phyloP scores from a whole-genome alignment of 2,113 vertebrate genomes.

The Megalops atlanticus region DNA sequence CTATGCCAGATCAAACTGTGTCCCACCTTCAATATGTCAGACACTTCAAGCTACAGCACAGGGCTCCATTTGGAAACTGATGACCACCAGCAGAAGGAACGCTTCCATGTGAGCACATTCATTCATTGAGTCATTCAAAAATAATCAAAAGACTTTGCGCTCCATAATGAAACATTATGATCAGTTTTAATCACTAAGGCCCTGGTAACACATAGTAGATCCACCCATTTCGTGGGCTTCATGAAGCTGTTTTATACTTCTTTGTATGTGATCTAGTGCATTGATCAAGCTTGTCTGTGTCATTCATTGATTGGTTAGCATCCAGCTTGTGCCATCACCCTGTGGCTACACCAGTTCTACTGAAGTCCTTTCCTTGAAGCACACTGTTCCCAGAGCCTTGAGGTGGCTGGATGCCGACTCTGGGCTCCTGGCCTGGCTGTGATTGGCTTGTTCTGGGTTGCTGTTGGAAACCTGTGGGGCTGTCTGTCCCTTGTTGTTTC shows the following conservation, averaged over 20 bases:
- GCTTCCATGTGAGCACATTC: too few relatives aligned
- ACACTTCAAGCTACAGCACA: too few relatives aligned
- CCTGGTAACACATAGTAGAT: neutral
- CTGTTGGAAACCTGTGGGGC: slow-evolving; percentile 13
- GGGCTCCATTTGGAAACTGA: too few relatives aligned
- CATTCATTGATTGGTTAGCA: neutral
- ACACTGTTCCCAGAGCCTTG: too few relatives aligned
- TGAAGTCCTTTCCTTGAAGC: neutral
- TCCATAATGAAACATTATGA: too few relatives aligned
- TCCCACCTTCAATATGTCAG: too few relatives aligned
- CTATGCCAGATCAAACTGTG: too few relatives aligned
- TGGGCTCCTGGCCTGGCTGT: slow-evolving; percentile 15
- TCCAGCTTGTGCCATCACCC: neutral
- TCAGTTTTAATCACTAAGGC: too few relatives aligned
- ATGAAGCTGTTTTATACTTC: neutral
- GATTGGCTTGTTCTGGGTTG: slow-evolving; percentile 16
- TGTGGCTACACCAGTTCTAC: neutral
- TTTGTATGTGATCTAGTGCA: neutral
- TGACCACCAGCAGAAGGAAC: too few relatives aligned
- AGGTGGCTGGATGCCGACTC: too few relatives aligned
- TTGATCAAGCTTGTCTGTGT: neutral
- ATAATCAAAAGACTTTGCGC: too few relatives aligned
- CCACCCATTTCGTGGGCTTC: neutral
- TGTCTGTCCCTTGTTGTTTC: neutral
- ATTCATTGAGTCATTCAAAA: too few relatives aligned